Percentiles rank a stretch among this genome's conserved stretches.
Evolutionary conservation across 2,797 vertebrate genomes (phyloP).

Genomic region (Anas bernieri): DNA sequence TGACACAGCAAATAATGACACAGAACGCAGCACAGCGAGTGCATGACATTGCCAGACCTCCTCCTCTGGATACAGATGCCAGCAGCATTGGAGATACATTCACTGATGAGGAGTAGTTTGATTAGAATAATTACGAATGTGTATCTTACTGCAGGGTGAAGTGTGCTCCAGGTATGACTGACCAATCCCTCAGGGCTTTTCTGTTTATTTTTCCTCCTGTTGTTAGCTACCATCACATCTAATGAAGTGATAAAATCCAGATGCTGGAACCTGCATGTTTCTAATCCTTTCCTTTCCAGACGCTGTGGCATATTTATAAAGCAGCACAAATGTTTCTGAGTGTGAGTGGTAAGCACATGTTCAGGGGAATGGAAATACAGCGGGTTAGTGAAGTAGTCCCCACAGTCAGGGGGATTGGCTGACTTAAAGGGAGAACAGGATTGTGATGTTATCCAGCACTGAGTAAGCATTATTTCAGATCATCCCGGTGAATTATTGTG

Average conservation of each 20-base stretch:
- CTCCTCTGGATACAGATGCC: not conserved
- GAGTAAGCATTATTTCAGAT: not conserved
- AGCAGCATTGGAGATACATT: not conserved
- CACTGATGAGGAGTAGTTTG: not conserved
- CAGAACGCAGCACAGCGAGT: not conserved
- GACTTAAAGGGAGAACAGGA: not conserved
- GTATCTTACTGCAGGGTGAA: not conserved
- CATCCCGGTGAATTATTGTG: not conserved
- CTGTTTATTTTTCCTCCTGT: slow-evolving; percentile 3
- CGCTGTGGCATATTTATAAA: not conserved
- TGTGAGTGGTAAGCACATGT: not conserved
- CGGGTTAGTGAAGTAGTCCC: not conserved
- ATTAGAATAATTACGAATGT: not conserved
- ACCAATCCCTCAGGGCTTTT: not conserved
- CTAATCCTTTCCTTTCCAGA: not conserved
- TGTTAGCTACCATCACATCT: not conserved
- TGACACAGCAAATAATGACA: not conserved
- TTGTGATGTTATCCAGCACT: not conserved
- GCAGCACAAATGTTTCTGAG: not conserved
- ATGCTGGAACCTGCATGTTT: not conserved
- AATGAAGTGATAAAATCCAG: slow-evolving; percentile 15
- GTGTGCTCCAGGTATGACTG: not conserved
- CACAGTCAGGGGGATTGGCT: not conserved
- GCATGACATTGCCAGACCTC: not conserved
- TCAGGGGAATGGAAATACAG: not conserved